Base-by-base conservation (phyloP, 2,797 vertebrate genomes). In the Esox masquinongy region DNA sequence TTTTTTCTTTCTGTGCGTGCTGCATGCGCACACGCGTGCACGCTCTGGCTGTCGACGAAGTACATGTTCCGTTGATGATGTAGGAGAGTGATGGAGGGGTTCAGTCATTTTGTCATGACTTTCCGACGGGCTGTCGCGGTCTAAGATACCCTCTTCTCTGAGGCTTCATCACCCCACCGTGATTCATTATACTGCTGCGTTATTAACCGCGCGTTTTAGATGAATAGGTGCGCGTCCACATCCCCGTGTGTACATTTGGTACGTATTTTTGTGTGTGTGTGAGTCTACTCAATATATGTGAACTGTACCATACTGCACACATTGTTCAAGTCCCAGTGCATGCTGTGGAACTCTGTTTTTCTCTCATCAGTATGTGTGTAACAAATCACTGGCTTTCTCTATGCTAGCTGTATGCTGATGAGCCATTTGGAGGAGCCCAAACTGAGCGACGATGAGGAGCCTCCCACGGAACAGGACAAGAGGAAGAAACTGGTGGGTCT, bases 401-500 rank as follows among this genome's bases (percentile, higher is more conserved):
- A 85, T 90, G 69, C 80, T 91, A 99, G 97, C 89, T 99, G 97
- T 90, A 97, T 99, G 97, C 88, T 99, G 91, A 97, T 99, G 92
- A 96, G 92, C 90, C 92, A 95, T 87, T 94, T 95, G 88, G 97
- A 99, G 88, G 97, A 99, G 80, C 93, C 94, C 26, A 96, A 96
- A 86, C 88, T 92, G 79, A 96, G 93, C 82, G 98, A 98, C 64
- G 96, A 97, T 79, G 95, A 97, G 81, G 97, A 99, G 81, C 97
- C 97, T 63, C 97, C 97, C 24, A 99, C 96, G 72, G 97, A 99
- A 81, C 98, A 99, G 90, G 98, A 99, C 91, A 99, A 97, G 92
- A 97, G 97, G 86, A 99, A 96, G 93, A 99, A 96, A 88, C 88
- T 95, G 80, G 98, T 99, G 87, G 92, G 92, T 93, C 39, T 31